Percentiles rank a stretch among this genome's conserved stretches.
These are phyloP conservation scores for Mimas tiliae DNA, from an alignment of 2,888 invertebrate species.

Conservation along the genomic window DNA sequence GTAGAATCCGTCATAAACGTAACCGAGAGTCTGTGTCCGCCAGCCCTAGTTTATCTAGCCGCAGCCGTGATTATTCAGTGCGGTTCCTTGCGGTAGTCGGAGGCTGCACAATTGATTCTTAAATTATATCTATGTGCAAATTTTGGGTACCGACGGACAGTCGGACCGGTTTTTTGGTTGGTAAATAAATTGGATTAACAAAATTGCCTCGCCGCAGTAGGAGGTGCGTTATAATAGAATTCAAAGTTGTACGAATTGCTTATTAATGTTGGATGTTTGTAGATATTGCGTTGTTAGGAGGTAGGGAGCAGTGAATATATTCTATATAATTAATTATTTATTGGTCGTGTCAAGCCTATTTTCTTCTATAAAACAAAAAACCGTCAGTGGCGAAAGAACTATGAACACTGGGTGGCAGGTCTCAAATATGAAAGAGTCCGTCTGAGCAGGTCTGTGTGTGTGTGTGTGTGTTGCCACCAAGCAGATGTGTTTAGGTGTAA, in stretches of 20 bases:
- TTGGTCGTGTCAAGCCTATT: too few relatives aligned
- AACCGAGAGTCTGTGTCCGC: not conserved
- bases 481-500: too few relatives aligned
- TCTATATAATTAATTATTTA: too few relatives aligned
- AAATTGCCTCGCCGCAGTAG: constrained; percentile 25
- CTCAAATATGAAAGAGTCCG: too few relatives aligned
- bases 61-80: constrained; percentile 34
- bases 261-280: not conserved
- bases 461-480: too few relatives aligned
- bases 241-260: not conserved
- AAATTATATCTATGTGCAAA: constrained; percentile 52
- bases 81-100: constrained; percentile 52
- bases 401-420: too few relatives aligned
- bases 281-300: not conserved
- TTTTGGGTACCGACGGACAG: constrained; percentile 44
- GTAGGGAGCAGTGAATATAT: not conserved
- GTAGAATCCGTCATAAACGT: too few relatives aligned
- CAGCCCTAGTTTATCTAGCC: constrained; percentile 7
- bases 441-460: too few relatives aligned
- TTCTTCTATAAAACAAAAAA: too few relatives aligned
- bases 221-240: constrained; percentile 23
- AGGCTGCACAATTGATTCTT: constrained; percentile 53
- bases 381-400: too few relatives aligned
- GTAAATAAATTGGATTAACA: constrained; percentile 42
- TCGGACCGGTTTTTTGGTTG: constrained; percentile 45